Evolutionary conservation across 1,140 invertebrate species (phyloP).

Genomic region (Odontomachus brunneus): DNA sequence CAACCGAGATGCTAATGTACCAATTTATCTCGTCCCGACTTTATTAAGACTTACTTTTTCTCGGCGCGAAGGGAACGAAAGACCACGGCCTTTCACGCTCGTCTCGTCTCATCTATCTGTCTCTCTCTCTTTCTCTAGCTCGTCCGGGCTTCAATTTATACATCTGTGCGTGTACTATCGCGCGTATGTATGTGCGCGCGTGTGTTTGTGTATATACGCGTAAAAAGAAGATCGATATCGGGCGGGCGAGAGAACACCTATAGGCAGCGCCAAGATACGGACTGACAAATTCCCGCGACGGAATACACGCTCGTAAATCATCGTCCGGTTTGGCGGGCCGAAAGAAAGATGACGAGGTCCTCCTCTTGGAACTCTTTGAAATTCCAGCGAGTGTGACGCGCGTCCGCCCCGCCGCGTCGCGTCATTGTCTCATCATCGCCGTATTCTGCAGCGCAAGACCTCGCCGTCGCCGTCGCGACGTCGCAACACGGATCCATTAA

Average conservation of each 20-base stretch:
- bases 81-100: constrained; percentile 24
- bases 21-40: constrained; percentile 81
- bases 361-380: constrained; percentile 65
- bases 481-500: constrained; percentile 37
- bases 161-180: not conserved
- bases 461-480: not conserved
- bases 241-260: constrained; percentile 59
- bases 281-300: constrained; percentile 70
- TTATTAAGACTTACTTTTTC: constrained; percentile 82
- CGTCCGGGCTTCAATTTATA: constrained; percentile 54
- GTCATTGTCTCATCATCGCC: constrained; percentile 56
- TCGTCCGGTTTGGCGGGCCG: constrained; percentile 52
- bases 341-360: constrained; percentile 59
- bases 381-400: constrained; percentile 35
- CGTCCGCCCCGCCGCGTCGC: constrained; percentile 37
- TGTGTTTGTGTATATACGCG: not conserved
- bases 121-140: not conserved
- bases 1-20: constrained; percentile 81
- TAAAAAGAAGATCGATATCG: constrained; percentile 73
- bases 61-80: constrained; percentile 53
- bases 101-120: not conserved
- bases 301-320: constrained; percentile 71
- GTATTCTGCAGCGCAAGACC: constrained; percentile 26
- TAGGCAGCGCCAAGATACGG: constrained; percentile 32
- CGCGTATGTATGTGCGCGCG: not conserved